These are phyloP conservation scores for Porites evermanni DNA, from an alignment of 92 coral and sea anemone genomes.

Conservation along the genomic window DNA sequence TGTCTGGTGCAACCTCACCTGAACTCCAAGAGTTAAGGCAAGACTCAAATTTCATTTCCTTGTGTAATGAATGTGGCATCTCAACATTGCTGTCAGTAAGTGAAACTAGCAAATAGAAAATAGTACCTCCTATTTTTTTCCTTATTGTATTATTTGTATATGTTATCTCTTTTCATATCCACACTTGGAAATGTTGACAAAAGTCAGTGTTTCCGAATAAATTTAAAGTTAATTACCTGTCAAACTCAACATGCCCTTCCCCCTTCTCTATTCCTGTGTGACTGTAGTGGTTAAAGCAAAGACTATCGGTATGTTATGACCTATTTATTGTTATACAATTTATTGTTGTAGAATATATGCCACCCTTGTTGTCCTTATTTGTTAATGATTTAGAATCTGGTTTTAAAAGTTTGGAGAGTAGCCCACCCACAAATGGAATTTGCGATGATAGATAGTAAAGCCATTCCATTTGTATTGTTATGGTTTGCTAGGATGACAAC, in stretches of 20 bases:
- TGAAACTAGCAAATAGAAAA: conserved; percentile 14
- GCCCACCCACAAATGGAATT: not conserved
- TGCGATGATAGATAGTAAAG: not conserved
- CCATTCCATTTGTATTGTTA: not conserved
- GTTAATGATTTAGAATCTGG: not conserved
- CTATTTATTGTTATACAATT: conserved; percentile 2
- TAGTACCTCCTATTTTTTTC: not conserved
- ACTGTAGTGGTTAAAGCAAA: conserved; percentile 32
- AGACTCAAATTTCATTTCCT: conserved; percentile 18
- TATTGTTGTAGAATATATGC: not conserved
- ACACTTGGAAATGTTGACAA: conserved; percentile 1
- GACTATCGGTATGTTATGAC: conserved; percentile 18
- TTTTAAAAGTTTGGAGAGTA: not conserved
- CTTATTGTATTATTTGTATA: too few relatives aligned
- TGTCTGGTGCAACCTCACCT: not conserved
- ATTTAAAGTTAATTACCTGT: conserved; percentile 33
- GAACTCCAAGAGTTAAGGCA: conserved; percentile 17
- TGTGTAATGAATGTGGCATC: conserved; percentile 41
- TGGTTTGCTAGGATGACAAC: conserved; percentile 43
- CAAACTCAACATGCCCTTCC: conserved; percentile 28
- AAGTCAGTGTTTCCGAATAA: conserved; percentile 8
- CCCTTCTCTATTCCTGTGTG: conserved; percentile 37
- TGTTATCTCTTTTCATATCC: not conserved
- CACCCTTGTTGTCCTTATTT: conserved; percentile 14
- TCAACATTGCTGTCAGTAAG: conserved; percentile 25